Evolutionary conservation across 2,797 vertebrate genomes (phyloP).

Genomic region (Carapus acus): DNA sequence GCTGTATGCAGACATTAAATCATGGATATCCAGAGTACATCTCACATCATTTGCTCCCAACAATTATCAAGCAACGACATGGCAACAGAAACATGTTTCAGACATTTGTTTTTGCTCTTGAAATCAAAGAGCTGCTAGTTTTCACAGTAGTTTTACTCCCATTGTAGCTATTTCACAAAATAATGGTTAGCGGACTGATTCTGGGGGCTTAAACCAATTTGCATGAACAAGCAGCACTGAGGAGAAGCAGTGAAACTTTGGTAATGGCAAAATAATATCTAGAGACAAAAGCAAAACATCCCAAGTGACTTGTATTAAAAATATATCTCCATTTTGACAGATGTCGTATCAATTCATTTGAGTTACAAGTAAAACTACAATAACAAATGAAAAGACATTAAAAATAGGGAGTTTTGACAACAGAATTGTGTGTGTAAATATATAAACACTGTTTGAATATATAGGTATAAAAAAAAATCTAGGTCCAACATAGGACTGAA

Average conservation of each 20-base stretch:
- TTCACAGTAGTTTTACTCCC: slow-evolving; percentile 35
- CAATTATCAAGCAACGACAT: slow-evolving; percentile 19
- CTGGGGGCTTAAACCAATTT: slow-evolving; percentile 11
- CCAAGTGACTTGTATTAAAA: slow-evolving; percentile 33
- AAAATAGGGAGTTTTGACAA: slow-evolving; percentile 37
- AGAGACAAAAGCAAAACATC: slow-evolving; percentile 35
- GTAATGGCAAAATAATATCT: slow-evolving; percentile 27
- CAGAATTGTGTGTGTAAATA: slow-evolving; percentile 53
- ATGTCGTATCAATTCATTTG: slow-evolving; percentile 50
- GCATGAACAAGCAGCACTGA: slow-evolving; percentile 20
- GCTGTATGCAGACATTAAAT: slow-evolving; percentile 33
- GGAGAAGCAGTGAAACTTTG: slow-evolving; percentile 48
- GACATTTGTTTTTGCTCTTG: slow-evolving; percentile 27
- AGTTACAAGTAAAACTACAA: slow-evolving; percentile 40
- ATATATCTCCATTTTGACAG: slow-evolving; percentile 33
- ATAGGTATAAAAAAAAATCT: slow-evolving; percentile 44
- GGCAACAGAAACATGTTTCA: slow-evolving; percentile 15
- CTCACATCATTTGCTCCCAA: slow-evolving; percentile 24
- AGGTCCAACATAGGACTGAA: slow-evolving; percentile 46
- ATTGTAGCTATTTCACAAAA: slow-evolving; percentile 29
- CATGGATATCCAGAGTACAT: slow-evolving; percentile 15
- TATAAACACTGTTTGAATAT: slow-evolving; percentile 64
- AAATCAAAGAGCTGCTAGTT: slow-evolving; percentile 15
- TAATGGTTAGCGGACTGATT: slow-evolving; percentile 16
- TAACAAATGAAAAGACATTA: slow-evolving; percentile 22